Percentiles rank a stretch among this genome's conserved stretches.
Conservation (phyloP, 2,113 vertebrate species). For the Dasypus novemcinctus region DNA sequence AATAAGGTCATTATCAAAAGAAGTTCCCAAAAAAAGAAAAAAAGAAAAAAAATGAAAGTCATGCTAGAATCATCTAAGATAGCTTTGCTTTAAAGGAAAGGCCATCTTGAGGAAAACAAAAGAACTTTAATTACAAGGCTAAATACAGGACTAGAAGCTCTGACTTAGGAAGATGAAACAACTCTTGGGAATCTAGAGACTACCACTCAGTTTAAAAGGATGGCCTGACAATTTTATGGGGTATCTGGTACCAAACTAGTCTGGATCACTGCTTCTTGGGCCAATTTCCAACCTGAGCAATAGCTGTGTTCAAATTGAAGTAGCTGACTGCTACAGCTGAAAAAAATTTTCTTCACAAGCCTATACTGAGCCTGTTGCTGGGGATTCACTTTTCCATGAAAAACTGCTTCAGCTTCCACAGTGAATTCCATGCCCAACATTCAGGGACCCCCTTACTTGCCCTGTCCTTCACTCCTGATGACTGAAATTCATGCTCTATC, state of each 20-base stretch:
- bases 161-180: background rate
- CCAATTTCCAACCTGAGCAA: background rate
- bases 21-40: background rate
- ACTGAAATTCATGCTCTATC: background rate
- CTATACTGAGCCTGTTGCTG: background rate
- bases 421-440: accelerated
- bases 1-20: background rate
- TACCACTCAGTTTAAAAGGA: background rate
- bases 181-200: no score
- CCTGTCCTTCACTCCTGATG: no score
- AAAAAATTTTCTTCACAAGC: background rate
- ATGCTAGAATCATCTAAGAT: background rate
- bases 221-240: accelerated
- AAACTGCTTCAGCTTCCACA: background rate
- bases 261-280: background rate
- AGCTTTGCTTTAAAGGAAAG: background rate
- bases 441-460: no score
- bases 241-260: background rate
- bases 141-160: background rate
- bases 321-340: background rate
- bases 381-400: background rate
- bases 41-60: background rate
- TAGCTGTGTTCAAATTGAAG: no score
- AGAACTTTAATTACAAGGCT: background rate
- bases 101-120: background rate